Evolutionary conservation across 2,797 vertebrate genomes (phyloP), one percentile per base, ranked within the genome.

Genomic region (Sebastes taczanowskii): DNA sequence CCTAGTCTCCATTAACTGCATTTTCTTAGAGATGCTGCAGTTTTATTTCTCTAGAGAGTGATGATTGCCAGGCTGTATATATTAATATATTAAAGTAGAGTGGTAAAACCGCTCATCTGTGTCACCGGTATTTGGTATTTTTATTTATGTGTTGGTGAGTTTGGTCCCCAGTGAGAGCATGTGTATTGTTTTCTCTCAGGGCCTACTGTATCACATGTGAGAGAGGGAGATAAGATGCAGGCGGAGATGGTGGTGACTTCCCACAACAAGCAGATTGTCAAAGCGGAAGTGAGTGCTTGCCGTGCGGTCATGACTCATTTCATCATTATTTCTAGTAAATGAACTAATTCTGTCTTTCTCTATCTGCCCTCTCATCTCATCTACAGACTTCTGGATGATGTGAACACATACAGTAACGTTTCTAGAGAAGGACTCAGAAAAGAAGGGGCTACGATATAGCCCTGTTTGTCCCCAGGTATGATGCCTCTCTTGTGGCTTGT

Each of bases 251-350:
- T 85, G 86, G 83, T 77, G 68, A 82, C 76, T 82, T 72, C 71
- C 83, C 83, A 86, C 81, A 86, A 82, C 46, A 83, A 71, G 67
- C 53, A 59, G 10, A 60, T 23, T 56, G 29, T 63, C 29, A 82
- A 56, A 89, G 77, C 32, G 27, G 88, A 92, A 91, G 84, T 74
- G 18, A 74, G 23, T 10, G 4, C 23, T 73, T n/a, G 7, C 32
- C 4, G 18, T 82, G 71, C 34, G 80, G 68, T 74, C 11, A 69
- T 89, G 86, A 91, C 53, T 87, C 79, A 89, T 89, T 86, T 82
- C 71, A 86, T 80, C 65, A 76, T 73, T 81, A 80, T 72, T 90
- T 91, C 88, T 86, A 86, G 86, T 86, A 90, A 93, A 89, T 83
- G 49, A 60, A 42, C 73, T 25, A 8, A n/a, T 65, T 76, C 25